These are phyloP conservation scores for Lagopus leucura DNA, from an alignment of 2,113 vertebrate genomes.

Conservation along the genomic window DNA sequence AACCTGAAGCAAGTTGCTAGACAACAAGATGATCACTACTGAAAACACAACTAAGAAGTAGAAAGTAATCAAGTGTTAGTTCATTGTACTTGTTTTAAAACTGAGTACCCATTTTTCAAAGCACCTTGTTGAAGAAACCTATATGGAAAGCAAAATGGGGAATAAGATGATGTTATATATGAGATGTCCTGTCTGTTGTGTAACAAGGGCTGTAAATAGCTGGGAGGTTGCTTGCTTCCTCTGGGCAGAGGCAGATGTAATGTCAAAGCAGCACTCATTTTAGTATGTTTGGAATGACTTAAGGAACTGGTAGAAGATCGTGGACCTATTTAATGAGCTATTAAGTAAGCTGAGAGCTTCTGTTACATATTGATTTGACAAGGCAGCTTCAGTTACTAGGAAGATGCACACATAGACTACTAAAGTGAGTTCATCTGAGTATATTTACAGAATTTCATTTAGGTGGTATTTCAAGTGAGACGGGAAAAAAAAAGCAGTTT, in stretches of 20 bases:
- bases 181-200: not conserved
- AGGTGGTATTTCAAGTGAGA: constrained; percentile 39
- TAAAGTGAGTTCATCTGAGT: not conserved
- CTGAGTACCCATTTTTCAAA: not conserved
- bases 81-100: not conserved
- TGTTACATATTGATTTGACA: constrained; percentile 8
- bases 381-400: not conserved
- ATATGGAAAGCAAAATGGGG: not conserved
- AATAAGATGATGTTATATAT: not conserved
- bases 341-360: constrained; percentile 21
- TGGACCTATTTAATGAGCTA: constrained; percentile 18
- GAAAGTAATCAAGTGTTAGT: not conserved
- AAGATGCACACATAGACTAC: not conserved
- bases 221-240: not conserved
- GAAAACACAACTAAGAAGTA: not conserved
- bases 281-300: not conserved
- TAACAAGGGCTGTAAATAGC: not conserved
- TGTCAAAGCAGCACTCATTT: not conserved
- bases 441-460: constrained; percentile 39
- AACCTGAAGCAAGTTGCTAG: not conserved
- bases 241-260: fast-evolving
- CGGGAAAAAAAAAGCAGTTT: constrained; percentile 30
- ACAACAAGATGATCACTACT: not conserved
- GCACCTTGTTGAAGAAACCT: not conserved
- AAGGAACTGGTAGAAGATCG: not conserved